A percentile compares a stretch with the other conserved stretches of the same genome.
These are phyloP conservation scores for Lasioglossum leucozonium DNA, from an alignment of 2,888 invertebrate genomes.

Conservation along the genomic window DNA sequence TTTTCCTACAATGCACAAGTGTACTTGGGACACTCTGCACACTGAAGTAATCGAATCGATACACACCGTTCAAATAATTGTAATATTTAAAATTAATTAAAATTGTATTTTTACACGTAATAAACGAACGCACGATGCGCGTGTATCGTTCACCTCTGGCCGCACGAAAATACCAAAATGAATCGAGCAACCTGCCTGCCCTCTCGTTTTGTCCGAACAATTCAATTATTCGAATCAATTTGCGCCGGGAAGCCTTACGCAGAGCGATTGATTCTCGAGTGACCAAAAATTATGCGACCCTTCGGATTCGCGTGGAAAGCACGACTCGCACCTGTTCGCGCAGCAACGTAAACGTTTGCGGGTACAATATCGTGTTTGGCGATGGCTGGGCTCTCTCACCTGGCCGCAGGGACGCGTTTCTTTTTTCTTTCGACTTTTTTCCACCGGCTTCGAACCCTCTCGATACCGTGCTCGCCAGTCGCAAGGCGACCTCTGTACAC, in stretches of 20 bases:
- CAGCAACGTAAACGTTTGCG: slow-evolving; percentile 65
- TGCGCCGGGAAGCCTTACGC: too few relatives aligned
- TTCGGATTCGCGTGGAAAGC: slow-evolving; percentile 43
- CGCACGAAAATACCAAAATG: neutral
- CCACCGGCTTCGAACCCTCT: neutral
- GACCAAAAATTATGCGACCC: neutral
- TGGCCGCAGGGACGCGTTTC: slow-evolving; percentile 40
- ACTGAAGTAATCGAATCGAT: too few relatives aligned
- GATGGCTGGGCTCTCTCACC: slow-evolving; percentile 60
- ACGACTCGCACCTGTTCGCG: slow-evolving; percentile 56
- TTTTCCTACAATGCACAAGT: too few relatives aligned
- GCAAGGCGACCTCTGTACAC: neutral
- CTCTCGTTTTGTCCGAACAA: neutral
- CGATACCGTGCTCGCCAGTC: neutral
- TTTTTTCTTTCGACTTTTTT: neutral
- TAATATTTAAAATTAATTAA: neutral
- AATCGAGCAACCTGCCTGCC: neutral
- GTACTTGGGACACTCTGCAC: too few relatives aligned
- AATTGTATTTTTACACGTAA: neutral
- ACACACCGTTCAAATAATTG: neutral
- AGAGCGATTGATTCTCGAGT: neutral
- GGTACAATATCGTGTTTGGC: slow-evolving; percentile 69
- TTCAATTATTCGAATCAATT: neutral
- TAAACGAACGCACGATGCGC: neutral
- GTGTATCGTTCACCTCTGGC: too few relatives aligned